A percentile compares a stretch with the other conserved stretches of the same genome.
Conservation (phyloP, 2,113 vertebrate genomes). For the Amphiprion ocellaris region DNA sequence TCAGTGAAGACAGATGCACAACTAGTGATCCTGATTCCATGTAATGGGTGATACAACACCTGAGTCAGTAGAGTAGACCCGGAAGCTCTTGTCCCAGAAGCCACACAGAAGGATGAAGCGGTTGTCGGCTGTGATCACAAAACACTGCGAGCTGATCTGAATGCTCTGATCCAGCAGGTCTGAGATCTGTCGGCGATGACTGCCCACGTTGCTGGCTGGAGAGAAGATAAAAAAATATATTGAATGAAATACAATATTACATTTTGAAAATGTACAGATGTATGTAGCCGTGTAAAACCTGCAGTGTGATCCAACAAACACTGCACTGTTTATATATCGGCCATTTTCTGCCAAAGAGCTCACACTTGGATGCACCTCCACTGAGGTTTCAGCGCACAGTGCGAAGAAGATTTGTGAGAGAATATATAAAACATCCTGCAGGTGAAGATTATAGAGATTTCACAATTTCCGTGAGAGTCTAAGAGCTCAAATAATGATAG, state of each 20-base stretch:
- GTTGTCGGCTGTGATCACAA: conserved; percentile 95
- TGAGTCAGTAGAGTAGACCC: conserved; percentile 96
- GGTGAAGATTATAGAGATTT: conserved; percentile 64
- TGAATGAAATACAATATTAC: not conserved
- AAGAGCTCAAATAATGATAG: conserved; percentile 61
- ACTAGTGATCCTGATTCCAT: too few species aligned
- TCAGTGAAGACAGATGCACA: not conserved
- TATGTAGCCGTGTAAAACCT: conserved; percentile 7
- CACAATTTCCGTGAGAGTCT: conserved; percentile 56
- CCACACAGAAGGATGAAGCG: conserved; percentile 96
- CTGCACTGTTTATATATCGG: conserved; percentile 16
- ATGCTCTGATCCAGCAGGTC: conserved; percentile 99
- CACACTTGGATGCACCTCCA: conserved; percentile 28
- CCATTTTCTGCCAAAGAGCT: conserved; percentile 19
- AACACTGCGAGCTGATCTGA: conserved; percentile 95
- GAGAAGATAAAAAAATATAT: conserved; percentile 16
- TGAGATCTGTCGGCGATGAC: conserved; percentile 94
- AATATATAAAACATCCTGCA: conserved; percentile 69
- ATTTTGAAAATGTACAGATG: conserved; percentile 23
- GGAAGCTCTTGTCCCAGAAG: conserved; percentile 99
- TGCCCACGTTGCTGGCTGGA: conserved; percentile 90
- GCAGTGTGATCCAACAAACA: not conserved
- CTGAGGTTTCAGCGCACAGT: conserved; percentile 17
- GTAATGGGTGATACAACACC: conserved; percentile 79
- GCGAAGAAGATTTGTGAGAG: conserved; percentile 63